Evolutionary conservation across 2,888 invertebrate species (phyloP).

Genomic region (Epistrophe eligans): DNA sequence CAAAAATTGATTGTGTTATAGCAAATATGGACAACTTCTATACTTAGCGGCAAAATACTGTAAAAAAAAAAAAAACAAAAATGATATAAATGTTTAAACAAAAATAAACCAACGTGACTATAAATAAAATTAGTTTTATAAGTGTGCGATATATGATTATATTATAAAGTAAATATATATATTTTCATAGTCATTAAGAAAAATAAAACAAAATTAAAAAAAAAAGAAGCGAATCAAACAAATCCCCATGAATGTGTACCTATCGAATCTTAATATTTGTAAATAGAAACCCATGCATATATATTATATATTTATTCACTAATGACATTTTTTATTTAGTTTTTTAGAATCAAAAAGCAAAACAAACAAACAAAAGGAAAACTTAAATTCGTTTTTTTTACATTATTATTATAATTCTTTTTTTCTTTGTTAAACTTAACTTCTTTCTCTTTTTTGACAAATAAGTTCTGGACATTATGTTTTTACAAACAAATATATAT

Average conservation of each 20-base stretch:
- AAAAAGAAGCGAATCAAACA: conserved; percentile 52
- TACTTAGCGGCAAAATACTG: conserved; percentile 73
- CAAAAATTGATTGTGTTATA: conserved; percentile 60
- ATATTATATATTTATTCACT: conserved; percentile 71
- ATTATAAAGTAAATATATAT: conserved; percentile 46
- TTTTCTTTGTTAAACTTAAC: conserved; percentile 30
- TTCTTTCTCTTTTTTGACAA: conserved; percentile 64
- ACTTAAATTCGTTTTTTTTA: conserved; percentile 47
- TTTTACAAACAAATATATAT: conserved; percentile 32
- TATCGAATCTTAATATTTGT: conserved; percentile 48
- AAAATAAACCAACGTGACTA: conserved; percentile 66
- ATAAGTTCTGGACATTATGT: conserved; percentile 59
- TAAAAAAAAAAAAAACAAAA: no score
- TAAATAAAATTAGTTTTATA: conserved; percentile 57
- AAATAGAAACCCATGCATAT: conserved; percentile 67
- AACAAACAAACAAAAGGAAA: conserved; percentile 63
- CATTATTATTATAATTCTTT: conserved; percentile 1
- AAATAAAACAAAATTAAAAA: conserved; percentile 42
- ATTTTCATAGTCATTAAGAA: conserved; percentile 62
- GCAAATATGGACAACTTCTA: conserved; percentile 44
- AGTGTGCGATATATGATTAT: conserved; percentile 60
- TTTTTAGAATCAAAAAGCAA: conserved; percentile 71
- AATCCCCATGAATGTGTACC: conserved; percentile 64
- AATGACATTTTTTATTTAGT: conserved; percentile 75
- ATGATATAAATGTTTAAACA: conserved; percentile 44